Evolutionary conservation across 1,140 invertebrate genomes (phyloP).

Genomic region (Lasioglossum baleicum): DNA sequence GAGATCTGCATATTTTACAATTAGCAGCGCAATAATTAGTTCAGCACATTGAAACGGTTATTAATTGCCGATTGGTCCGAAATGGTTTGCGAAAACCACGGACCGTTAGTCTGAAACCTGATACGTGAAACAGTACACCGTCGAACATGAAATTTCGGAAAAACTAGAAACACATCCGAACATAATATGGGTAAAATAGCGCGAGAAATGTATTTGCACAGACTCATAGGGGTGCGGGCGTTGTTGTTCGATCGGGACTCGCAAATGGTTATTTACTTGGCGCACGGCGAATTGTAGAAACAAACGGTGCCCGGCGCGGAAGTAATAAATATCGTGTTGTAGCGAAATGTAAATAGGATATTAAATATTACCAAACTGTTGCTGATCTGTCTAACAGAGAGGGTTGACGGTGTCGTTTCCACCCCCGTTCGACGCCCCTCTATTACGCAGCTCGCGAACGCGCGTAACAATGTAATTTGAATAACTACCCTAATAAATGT

Average conservation of each 20-base stretch:
- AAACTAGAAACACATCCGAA: not conserved
- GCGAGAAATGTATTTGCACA: not conserved
- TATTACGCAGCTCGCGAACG: not conserved
- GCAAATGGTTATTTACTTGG: conserved; percentile 6
- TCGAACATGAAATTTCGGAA: not conserved
- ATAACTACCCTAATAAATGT: conserved; percentile 33
- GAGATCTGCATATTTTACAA: too few species aligned
- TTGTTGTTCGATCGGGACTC: not conserved
- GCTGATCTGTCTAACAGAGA: too few species aligned
- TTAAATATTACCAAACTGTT: conserved; percentile 11
- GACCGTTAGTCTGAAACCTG: too few species aligned
- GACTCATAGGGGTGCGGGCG: too few species aligned
- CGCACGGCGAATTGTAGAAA: not conserved
- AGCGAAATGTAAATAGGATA: conserved; percentile 18
- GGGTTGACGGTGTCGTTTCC: not conserved
- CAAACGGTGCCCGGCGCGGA: not conserved
- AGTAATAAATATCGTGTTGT: not conserved
- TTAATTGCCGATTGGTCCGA: too few species aligned
- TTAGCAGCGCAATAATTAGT: too few species aligned
- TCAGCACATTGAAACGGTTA: too few species aligned
- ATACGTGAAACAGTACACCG: not conserved
- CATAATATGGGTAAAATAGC: not conserved
- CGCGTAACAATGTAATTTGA: conserved; percentile 28
- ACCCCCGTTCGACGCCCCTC: not conserved
- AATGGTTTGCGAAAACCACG: too few species aligned